Evolutionary conservation across 2,888 invertebrate species (phyloP).

Genomic region (Papilio elwesi): DNA sequence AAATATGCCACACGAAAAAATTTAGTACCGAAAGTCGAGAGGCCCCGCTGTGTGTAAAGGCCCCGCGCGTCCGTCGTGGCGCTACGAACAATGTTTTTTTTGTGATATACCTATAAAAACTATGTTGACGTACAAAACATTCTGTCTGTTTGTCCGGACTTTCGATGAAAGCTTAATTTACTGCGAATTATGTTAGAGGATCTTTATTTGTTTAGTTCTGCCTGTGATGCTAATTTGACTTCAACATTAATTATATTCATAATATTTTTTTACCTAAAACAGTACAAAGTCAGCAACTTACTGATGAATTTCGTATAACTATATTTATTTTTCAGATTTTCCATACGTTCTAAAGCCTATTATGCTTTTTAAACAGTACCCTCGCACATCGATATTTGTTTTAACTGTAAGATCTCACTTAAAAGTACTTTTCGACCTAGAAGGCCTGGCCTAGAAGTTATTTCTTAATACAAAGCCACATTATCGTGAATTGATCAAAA

Average conservation of each 20-base stretch:
- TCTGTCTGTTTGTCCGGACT: slow-evolving; percentile 42
- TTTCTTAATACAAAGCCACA: too few relatives aligned
- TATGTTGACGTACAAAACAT: slow-evolving; percentile 44
- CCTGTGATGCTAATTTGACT: background rate
- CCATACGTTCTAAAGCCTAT: too few relatives aligned
- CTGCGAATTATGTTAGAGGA: background rate
- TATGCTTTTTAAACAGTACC: too few relatives aligned
- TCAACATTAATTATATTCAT: background rate
- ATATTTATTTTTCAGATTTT: too few relatives aligned
- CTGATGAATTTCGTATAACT: too few relatives aligned
- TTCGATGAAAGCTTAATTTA: background rate
- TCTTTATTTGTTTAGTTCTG: background rate
- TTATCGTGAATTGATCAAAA: background rate
- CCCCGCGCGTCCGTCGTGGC: slow-evolving; percentile 73
- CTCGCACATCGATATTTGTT: too few relatives aligned
- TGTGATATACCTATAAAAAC: slow-evolving; percentile 60
- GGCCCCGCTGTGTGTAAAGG: slow-evolving; percentile 73
- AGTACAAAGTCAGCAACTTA: too few relatives aligned
- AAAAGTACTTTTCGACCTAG: too few relatives aligned
- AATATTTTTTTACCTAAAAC: too few relatives aligned
- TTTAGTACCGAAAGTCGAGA: slow-evolving; percentile 71
- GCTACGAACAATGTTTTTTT: slow-evolving; percentile 67
- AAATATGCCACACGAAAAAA: slow-evolving; percentile 79
- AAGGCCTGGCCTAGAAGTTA: too few relatives aligned
- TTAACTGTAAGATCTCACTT: too few relatives aligned